Evolutionary conservation across 2,797 vertebrate genomes (phyloP).

Genomic region (Sparidentex hasta): DNA sequence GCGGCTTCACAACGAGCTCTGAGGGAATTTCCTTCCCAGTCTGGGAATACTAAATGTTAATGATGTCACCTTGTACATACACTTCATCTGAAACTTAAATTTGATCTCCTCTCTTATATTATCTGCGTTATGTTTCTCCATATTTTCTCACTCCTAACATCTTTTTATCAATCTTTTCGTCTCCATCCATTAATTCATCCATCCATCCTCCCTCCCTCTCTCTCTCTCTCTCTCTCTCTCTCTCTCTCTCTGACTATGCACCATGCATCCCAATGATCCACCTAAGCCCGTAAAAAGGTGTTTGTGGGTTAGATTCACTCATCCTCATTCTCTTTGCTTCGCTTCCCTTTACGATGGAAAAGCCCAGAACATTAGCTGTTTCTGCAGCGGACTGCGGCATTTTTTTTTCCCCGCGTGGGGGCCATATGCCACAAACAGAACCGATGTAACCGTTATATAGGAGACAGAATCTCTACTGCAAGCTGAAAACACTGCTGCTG

Average conservation of each 20-base stretch:
- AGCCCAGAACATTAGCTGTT: slow-evolving; percentile 72
- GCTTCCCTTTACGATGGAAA: slow-evolving; percentile 77
- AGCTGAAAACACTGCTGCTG: slow-evolving; percentile 41
- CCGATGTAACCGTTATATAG: slow-evolving; percentile 44
- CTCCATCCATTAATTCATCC: slow-evolving; percentile 41
- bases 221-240: not conserved
- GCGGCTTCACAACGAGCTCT: slow-evolving; percentile 13
- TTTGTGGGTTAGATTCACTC: slow-evolving; percentile 73
- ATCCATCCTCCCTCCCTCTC: slow-evolving; percentile 1
- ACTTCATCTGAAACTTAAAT: slow-evolving; percentile 2
- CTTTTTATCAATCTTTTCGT: slow-evolving; percentile 15
- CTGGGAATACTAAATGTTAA: slow-evolving; percentile 28
- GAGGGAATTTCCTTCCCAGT: slow-evolving; percentile 23
- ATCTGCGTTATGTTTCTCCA: slow-evolving; percentile 1
- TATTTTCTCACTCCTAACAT: not conserved
- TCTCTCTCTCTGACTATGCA: slow-evolving; percentile 51
- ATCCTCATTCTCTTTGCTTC: slow-evolving; percentile 77
- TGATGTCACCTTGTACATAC: not conserved
- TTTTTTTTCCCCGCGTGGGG: slow-evolving; percentile 41
- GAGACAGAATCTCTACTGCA: slow-evolving; percentile 42
- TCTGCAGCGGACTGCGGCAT: slow-evolving; percentile 79
- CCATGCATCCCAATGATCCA: slow-evolving; percentile 72
- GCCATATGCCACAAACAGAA: slow-evolving; percentile 65
- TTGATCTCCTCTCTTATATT: slow-evolving; percentile 1
- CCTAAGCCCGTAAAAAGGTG: slow-evolving; percentile 70